Evolutionary conservation across 2,797 vertebrate species (phyloP).

Genomic region (Siniperca undulata): DNA sequence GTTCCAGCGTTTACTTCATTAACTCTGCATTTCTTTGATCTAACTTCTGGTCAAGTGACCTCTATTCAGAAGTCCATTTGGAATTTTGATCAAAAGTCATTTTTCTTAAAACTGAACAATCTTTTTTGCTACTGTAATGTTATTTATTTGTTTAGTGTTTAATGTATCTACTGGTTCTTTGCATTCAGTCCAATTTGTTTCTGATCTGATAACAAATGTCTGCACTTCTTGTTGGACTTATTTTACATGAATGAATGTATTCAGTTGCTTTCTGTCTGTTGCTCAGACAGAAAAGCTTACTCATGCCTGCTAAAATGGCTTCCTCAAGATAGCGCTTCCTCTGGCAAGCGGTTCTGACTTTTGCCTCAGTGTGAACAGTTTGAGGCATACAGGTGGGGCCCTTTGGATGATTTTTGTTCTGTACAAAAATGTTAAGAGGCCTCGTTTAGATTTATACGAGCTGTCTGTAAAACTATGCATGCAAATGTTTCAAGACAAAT

Average conservation of each 20-base stretch:
- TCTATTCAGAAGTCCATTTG: not conserved
- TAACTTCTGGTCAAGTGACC: not conserved
- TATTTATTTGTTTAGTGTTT: not conserved
- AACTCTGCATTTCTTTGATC: not conserved
- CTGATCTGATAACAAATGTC: not conserved
- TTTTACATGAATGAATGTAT: not conserved
- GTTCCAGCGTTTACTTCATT: constrained; percentile 9
- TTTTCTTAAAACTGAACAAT: not conserved
- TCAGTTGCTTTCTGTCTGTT: not conserved
- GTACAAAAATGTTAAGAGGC: not conserved
- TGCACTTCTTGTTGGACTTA: not conserved
- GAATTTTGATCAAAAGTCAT: not conserved
- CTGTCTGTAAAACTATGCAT: not conserved
- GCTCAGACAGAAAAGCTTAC: constrained; percentile 79
- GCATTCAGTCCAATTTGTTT: not conserved
- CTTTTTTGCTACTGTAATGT: not conserved
- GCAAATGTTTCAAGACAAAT: constrained; percentile 53
- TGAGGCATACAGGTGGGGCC: not conserved
- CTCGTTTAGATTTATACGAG: not conserved
- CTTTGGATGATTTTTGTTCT: not conserved
- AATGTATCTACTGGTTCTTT: not conserved
- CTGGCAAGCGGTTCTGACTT: constrained; percentile 22
- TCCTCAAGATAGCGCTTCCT: constrained; percentile 70
- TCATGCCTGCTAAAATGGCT: constrained; percentile 85
- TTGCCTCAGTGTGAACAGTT: not conserved